Evolutionary conservation across 1,140 invertebrate genomes (phyloP).

Genomic region (Goniozus legneri): DNA sequence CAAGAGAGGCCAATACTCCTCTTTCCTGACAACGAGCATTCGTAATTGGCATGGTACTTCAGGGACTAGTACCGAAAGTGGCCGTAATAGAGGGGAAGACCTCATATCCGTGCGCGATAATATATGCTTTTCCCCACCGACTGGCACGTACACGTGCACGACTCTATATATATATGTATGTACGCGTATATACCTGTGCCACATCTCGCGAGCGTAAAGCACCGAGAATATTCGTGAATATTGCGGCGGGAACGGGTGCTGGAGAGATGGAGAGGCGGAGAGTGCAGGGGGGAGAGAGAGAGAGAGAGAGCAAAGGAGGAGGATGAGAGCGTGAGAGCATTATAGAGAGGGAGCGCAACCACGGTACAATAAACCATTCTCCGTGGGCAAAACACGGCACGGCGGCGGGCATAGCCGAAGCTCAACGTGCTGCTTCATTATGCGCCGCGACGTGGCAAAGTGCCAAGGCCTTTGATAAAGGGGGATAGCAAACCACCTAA

Average conservation of each 20-base stretch:
- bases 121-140: not conserved
- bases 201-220: too few relatives aligned
- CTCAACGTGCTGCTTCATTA: constrained; percentile 40
- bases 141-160: not conserved
- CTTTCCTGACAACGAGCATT: too few relatives aligned
- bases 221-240: not conserved
- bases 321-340: not conserved
- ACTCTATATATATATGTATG: too few relatives aligned
- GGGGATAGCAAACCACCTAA: not conserved
- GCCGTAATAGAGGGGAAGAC: not conserved
- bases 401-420: constrained; percentile 16
- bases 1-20: too few relatives aligned
- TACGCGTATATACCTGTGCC: not conserved
- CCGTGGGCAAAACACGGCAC: constrained; percentile 30
- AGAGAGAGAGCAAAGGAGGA: not conserved
- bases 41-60: not conserved
- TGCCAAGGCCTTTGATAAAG: constrained; percentile 40
- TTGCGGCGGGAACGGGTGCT: not conserved
- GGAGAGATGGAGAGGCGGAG: not conserved
- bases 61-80: not conserved
- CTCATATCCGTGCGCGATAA: not conserved
- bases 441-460: constrained; percentile 40
- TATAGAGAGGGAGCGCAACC: not conserved
- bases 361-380: constrained; percentile 34
- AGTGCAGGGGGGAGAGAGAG: not conserved